Percentiles rank a stretch among this genome's conserved stretches.
These are phyloP conservation scores for Harpagoxenus sublaevis DNA, from an alignment of 2,888 invertebrate species.

Conservation along the genomic window DNA sequence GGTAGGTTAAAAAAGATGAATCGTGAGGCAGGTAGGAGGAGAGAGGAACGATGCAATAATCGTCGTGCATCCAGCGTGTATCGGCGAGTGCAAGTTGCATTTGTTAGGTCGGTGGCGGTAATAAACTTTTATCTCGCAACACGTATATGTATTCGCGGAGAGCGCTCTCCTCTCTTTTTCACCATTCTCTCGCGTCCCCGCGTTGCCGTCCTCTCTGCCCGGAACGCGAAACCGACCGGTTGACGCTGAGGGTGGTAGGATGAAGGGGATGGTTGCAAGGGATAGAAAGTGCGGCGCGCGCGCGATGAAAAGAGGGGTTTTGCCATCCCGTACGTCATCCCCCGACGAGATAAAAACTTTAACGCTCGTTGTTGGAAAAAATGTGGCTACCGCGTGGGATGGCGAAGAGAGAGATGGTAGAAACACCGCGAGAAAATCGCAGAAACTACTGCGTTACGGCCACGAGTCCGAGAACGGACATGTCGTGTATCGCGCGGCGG, in stretches of 20 bases:
- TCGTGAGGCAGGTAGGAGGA: neutral
- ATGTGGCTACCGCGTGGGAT: constrained; percentile 42
- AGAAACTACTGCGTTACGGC: constrained; percentile 35
- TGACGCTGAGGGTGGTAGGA: constrained; percentile 1
- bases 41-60: constrained; percentile 38
- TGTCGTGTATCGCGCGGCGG: constrained; percentile 19
- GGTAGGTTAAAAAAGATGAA: constrained; percentile 12
- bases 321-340: constrained; percentile 63
- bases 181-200: neutral
- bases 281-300: constrained; percentile 55
- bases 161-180: neutral
- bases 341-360: constrained; percentile 69
- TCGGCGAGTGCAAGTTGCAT: constrained; percentile 57
- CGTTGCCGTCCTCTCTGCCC: neutral
- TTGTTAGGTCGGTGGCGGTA: constrained; percentile 62
- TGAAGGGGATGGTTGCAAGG: neutral
- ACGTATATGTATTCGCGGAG: constrained; percentile 50
- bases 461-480: constrained; percentile 8
- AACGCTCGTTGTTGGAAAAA: constrained; percentile 64
- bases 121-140: constrained; percentile 72
- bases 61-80: constrained; percentile 53
- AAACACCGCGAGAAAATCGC: constrained; percentile 46
- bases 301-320: constrained; percentile 53
- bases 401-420: neutral
- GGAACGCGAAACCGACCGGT: constrained; percentile 28